Evolutionary conservation across 2,113 vertebrate species (phyloP).

Genomic region (Chaenogobius annularis): DNA sequence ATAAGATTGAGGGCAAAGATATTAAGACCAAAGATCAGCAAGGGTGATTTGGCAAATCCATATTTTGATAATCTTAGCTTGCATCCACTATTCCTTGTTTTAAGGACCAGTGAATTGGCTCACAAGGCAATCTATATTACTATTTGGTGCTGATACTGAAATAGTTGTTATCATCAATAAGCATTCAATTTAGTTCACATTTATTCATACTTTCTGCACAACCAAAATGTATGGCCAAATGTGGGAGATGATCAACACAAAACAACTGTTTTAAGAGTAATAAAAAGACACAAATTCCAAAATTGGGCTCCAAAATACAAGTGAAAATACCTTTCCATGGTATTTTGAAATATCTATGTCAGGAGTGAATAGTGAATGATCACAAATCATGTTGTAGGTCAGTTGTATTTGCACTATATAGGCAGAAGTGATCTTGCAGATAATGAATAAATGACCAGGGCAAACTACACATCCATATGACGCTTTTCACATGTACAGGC

Average conservation of each 20-base stretch:
- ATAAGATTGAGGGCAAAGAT: no score
- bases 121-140: no score
- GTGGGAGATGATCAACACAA: neutral
- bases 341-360: neutral
- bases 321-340: neutral
- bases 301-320: neutral
- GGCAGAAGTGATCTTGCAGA: constrained; percentile 31
- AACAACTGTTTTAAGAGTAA: neutral
- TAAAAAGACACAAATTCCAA: neutral
- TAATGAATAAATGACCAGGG: constrained; percentile 50
- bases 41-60: no score
- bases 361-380: constrained; percentile 3
- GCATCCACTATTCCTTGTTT: no score
- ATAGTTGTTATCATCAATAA: neutral
- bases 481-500: constrained; percentile 60
- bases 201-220: no score
- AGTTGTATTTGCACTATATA: constrained; percentile 18
- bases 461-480: constrained; percentile 52
- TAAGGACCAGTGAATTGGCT: no score
- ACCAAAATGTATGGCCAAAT: neutral
- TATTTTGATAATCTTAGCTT: no score
- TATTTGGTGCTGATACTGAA: neutral
- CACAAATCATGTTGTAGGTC: constrained; percentile 10
- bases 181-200: no score
- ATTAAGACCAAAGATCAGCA: no score